These are phyloP conservation scores for Sterrhoptilus dennistouni DNA, from an alignment of 2,113 vertebrate species.

Conservation along the genomic window DNA sequence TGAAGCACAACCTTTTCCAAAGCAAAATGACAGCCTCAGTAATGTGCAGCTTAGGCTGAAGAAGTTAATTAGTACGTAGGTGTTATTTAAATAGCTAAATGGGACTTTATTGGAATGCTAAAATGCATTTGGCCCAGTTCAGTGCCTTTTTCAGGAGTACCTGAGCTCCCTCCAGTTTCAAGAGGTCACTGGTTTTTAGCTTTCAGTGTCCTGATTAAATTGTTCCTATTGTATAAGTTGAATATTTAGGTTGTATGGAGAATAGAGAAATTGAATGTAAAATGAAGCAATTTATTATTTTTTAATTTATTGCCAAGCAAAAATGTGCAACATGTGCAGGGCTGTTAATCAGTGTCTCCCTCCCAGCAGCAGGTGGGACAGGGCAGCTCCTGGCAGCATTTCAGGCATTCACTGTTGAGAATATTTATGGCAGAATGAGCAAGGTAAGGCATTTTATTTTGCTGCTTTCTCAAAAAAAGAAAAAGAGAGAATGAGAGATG, in stretches of 20 bases:
- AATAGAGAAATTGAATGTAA: background rate
- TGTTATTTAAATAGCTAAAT: background rate
- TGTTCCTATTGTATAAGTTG: background rate
- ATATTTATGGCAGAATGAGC: background rate
- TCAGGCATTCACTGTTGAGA: background rate
- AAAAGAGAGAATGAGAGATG: background rate
- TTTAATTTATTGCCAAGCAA: background rate
- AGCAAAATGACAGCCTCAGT: background rate
- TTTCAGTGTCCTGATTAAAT: background rate
- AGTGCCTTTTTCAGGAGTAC: background rate
- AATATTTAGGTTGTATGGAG: background rate
- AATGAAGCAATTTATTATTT: background rate
- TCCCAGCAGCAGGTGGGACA: background rate
- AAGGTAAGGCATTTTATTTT: constrained; percentile 39
- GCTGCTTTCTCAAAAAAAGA: constrained; percentile 1
- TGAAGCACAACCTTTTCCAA: background rate
- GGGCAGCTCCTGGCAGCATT: background rate
- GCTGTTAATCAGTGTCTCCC: background rate
- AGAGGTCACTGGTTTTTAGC: background rate
- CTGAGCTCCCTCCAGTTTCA: background rate
- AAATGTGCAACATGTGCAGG: background rate
- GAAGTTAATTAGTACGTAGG: background rate
- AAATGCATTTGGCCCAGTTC: background rate
- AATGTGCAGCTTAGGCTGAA: background rate
- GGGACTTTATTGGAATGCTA: background rate